Evolutionary conservation across 2,797 vertebrate species (phyloP), one percentile per base, ranked within the genome.

Genomic region (Periophthalmus magnuspinnatus): DNA sequence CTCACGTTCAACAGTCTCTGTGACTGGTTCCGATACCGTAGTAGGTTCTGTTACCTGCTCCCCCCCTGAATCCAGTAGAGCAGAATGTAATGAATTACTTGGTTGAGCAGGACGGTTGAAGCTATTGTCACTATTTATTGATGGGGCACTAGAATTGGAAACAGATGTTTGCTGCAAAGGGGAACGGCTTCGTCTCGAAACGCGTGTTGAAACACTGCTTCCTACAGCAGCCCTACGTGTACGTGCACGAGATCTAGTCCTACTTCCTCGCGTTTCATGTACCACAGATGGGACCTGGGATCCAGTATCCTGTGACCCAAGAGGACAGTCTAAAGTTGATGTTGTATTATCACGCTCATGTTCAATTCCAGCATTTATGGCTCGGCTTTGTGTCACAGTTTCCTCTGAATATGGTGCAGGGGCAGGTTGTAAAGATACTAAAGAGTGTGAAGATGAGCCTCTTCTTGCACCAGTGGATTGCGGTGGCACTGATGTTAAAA

Each of bases 151-250:
- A 48, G 75, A 68, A 73, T 67, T 83, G 65, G 83, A 78, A 77
- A 71, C 38, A 7, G 88, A 77, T 71, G 86, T 85, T 82, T 86
- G 88, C 69, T 90, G 95, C 82, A 98, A 85, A 0, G 95, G 96
- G 32, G 97, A 97, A 45, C 96, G 95, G 80, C 96, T 98, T 81
- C 95, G 91, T 76, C 95, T 93, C 16, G 90, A 93, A 59, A 94
- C 75, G 24, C 94, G 93, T 70, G 92, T 84, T 88, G 94, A 79
- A 85, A 84, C 78, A 85, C 91, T 72, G 67, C 80, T 76, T 11
- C 84, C 88, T 14, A 90, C 75, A 77, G 91, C 80, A 81, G 92
- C 91, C 91, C 89, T 93, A 62, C 92, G 94, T 64, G 82, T 90
- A 58, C 92, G 93, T 17, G 91, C 94, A 36, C 94, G 92, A 38